Evolutionary conservation across 2,888 invertebrate species (phyloP), one percentile per base, ranked within the genome.

Genomic region (Theretra japonica): DNA sequence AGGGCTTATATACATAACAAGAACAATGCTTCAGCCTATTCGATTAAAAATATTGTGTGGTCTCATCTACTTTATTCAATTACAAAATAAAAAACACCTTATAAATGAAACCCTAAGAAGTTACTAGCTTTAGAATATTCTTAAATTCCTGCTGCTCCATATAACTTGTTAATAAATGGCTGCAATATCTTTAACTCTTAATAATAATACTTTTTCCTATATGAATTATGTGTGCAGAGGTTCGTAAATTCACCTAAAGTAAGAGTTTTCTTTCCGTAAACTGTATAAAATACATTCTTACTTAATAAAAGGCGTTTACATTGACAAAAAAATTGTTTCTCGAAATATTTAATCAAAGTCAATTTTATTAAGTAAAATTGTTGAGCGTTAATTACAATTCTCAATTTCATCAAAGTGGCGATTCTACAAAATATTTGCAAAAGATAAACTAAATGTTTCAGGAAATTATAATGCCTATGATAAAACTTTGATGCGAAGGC

Each of bases 401-500:
- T 5, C 53, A 1, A 53, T 53, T 53, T n/a, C n/a, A 53, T 53
- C 15, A 19, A 53, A 17, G n/a, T n/a, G 6, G 6, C n/a, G n/a
- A 0, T 53, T 53, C n/a, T 53, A 53, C 53, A 53, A 53, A 53
- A n/a, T n/a, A 53, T 53, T 19, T 15, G 1, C 41, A 41, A n/a
- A 30, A 60, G 28, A 59, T 19, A 7, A 15, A 62, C 11, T 41
- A 65, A 48, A 65, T 11, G 21, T 41, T 21, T 15, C 17, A 65
- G 48, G 21, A 48, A 48, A 48, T 65, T 3, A 65, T 65, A 65
- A 84, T 82, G 83, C 82, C 82, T 80, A 79, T 78, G 80, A 82
- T 83, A 80, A 85, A 86, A 89, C 77, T 89, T 88, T 86, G 83
- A 85, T 86, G 85, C 17, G 48, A 65, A 65, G 65, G 17, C 23